A percentile compares a stretch with the other conserved stretches of the same genome.
Conservation (phyloP, 2,113 vertebrate genomes). For the Pardalotus punctatus region DNA sequence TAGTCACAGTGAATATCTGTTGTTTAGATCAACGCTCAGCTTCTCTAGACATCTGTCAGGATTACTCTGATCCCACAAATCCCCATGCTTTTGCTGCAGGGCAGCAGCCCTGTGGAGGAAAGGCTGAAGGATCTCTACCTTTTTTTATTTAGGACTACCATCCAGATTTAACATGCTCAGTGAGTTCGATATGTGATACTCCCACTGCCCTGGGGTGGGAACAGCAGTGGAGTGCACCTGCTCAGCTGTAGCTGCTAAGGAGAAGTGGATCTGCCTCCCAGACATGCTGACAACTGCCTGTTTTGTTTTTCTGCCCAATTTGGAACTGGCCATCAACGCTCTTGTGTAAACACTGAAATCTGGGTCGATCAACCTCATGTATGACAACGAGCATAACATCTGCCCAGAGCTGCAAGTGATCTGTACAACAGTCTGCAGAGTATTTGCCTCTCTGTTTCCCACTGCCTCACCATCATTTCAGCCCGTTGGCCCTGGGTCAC, state of each 20-base stretch:
- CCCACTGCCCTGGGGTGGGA: not conserved
- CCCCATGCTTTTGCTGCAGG: not conserved
- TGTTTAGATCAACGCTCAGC: not conserved
- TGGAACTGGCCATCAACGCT: rapidly evolving
- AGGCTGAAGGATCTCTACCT: not conserved
- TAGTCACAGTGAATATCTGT: not conserved
- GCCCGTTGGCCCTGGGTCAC: not conserved
- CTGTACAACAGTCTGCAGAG: not conserved
- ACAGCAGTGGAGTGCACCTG: not conserved
- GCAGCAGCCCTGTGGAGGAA: not conserved
- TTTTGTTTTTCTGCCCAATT: not conserved
- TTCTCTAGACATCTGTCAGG: not conserved
- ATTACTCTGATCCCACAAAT: not conserved
- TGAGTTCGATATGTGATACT: rapidly evolving
- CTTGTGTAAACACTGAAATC: not conserved
- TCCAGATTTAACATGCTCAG: rapidly evolving
- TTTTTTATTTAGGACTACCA: not conserved
- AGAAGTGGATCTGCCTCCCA: not conserved
- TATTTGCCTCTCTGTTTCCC: not conserved
- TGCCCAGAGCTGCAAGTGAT: not conserved
- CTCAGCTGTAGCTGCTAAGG: not conserved
- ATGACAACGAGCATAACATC: not conserved
- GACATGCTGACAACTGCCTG: not conserved
- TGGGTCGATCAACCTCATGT: not conserved
- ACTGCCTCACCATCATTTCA: not conserved